Percentiles rank a stretch among this genome's conserved stretches.
phyloP scores from a whole-genome alignment of 1,140 invertebrate species.

The Manduca sexta region DNA sequence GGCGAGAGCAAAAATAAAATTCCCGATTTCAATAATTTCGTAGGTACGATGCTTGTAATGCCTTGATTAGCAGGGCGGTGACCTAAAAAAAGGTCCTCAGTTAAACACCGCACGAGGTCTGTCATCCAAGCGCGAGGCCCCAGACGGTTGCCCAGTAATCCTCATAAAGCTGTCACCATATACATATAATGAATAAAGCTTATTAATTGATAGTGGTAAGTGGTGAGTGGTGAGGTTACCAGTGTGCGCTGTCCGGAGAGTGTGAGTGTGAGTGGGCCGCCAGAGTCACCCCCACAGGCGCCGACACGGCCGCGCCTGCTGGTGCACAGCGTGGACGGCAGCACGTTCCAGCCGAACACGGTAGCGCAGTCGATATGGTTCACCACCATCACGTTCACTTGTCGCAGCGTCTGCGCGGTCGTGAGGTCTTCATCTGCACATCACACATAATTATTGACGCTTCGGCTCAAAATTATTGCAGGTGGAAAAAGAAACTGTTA shows the following conservation, averaged over 20 bases:
- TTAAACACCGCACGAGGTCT: not conserved
- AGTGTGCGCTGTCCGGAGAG: slow-evolving; percentile 2
- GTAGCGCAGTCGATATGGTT: slow-evolving; percentile 20
- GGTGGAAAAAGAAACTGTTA: too few species aligned
- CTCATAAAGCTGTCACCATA: not conserved
- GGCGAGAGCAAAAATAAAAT: too few species aligned
- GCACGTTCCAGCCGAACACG: slow-evolving; percentile 18
- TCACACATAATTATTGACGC: not conserved
- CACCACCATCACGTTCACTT: slow-evolving; percentile 19
- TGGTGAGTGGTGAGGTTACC: slow-evolving; percentile 7
- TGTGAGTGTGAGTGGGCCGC: slow-evolving; percentile 52
- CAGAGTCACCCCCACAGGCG: slow-evolving; percentile 50
- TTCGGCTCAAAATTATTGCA: too few species aligned
- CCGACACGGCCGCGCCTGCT: slow-evolving; percentile 6
- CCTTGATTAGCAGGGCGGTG: not conserved
- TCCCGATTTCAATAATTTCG: too few species aligned
- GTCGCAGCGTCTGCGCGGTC: slow-evolving; percentile 12
- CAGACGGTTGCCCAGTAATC: not conserved
- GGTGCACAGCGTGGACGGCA: slow-evolving; percentile 22
- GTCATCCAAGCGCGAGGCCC: not conserved
- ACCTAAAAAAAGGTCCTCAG: not conserved
- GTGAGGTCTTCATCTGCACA: slow-evolving; percentile 6
- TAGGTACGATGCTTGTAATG: too few species aligned
- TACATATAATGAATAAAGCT: not conserved
- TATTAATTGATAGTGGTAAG: not conserved